Conservation (phyloP, 2,888 invertebrate species). For the Margaritifera margaritifera region DNA sequence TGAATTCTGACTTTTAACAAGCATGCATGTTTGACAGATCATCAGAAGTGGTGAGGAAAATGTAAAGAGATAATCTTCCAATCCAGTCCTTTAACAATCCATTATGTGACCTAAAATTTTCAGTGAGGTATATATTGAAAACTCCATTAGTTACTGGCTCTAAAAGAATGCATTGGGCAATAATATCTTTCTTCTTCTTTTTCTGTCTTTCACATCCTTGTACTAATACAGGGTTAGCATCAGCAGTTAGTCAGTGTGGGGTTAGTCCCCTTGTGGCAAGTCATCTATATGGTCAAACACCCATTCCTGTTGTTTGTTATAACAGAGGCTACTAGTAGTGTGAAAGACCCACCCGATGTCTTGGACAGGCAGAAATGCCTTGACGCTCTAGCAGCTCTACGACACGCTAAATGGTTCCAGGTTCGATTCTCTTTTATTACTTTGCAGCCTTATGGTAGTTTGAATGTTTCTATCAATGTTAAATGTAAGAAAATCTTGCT, state of each 20-base stretch:
- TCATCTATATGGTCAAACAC: constrained; percentile 72
- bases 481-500: constrained; percentile 5
- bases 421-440: constrained; percentile 77
- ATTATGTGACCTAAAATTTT: no score
- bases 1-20: no score
- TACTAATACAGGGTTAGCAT: not conserved
- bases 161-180: not conserved
- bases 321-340: constrained; percentile 70
- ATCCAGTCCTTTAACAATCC: no score
- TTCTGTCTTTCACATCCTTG: constrained; percentile 1
- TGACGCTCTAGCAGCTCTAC: constrained; percentile 99
- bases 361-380: constrained; percentile 99
- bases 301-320: constrained; percentile 61
- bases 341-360: constrained; percentile 86
- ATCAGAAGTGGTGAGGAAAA: no score
- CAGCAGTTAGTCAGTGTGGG: constrained; percentile 3
- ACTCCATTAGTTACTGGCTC: not conserved
- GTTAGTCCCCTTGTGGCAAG: not conserved
- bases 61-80: no score
- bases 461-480: constrained; percentile 8
- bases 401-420: constrained; percentile 99
- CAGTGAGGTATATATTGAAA: no score
- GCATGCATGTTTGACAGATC: no score
- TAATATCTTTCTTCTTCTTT: not conserved
- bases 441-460: constrained; percentile 66